Evolutionary conservation across 2,797 vertebrate genomes (phyloP), one percentile per base, ranked within the genome.

Genomic region (Distichodus sexfasciatus): DNA sequence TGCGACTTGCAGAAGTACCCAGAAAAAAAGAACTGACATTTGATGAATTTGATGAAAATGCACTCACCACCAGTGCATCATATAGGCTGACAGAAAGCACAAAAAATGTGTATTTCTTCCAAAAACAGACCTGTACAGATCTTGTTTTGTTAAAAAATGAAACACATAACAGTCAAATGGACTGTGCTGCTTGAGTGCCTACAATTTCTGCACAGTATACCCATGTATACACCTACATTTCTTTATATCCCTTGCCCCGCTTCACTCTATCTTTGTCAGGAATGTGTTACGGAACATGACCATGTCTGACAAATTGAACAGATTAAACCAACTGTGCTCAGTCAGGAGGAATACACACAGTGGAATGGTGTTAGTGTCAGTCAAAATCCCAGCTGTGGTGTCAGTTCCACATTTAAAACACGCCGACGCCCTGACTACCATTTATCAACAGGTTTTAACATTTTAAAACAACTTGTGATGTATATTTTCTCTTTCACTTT

Each of bases 231-330:
- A n/a, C n/a, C n/a, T n/a, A n/a, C n/a, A n/a, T n/a, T n/a, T n/a
- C n/a, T n/a, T n/a, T n/a, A n/a, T n/a, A n/a, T n/a, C n/a, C n/a
- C 50, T 14, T 48, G 1, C 40, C 31, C 36, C 47, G 12, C 23
- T 19, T 21, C 43, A 17, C 23, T 64, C 14, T 62, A 35, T 50
- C 43, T 57, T 19, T 50, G 58, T 17, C 26, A 71, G 61, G 40
- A 53, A 50, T 61, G 58, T 24, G 23, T 71, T 57, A 40, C 17
- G 11, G 6, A 66, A 60, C 10, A 19, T 65, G 60, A 72, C 65
- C 10, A 19, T 65, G 60, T 75, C 65, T 66, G 69, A 66, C 69
- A 75, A 29, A 21, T 51, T 58, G 48, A 50, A 35, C 14, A 48
- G 59, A 57, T 61, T 15, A 48, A 61, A 59, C 48, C 41, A 11